Evolutionary conservation across 2,113 vertebrate genomes (phyloP).

Genomic region (Hiodon alosoides): DNA sequence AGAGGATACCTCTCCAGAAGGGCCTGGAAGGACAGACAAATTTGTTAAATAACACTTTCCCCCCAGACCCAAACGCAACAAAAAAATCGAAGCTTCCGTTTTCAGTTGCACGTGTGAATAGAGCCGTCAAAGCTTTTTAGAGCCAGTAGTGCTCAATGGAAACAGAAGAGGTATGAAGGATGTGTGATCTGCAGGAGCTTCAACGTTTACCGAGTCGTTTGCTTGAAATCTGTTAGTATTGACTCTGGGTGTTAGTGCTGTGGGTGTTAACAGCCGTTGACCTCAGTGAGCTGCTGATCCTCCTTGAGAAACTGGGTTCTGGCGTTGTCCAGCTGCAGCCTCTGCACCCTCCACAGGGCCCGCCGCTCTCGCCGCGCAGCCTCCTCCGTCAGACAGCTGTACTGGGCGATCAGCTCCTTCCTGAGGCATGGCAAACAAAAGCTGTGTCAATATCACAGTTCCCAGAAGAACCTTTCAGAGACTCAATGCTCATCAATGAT

Average conservation of each 20-base stretch:
- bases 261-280: slow-evolving; percentile 40
- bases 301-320: slow-evolving; percentile 69
- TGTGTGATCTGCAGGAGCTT: too few species aligned
- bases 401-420: slow-evolving; percentile 85
- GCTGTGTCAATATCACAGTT: slow-evolving; percentile 8
- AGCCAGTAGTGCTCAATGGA: too few species aligned
- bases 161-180: too few species aligned
- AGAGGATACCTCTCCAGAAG: slow-evolving; percentile 65
- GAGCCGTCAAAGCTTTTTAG: too few species aligned
- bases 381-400: slow-evolving; percentile 83
- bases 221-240: background rate
- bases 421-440: slow-evolving; percentile 52
- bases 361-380: slow-evolving; percentile 78
- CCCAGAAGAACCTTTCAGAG: background rate
- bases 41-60: background rate
- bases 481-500: too few species aligned
- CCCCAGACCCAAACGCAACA: too few species aligned
- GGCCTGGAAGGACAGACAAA: slow-evolving; percentile 39
- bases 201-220: background rate
- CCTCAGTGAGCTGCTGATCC: slow-evolving; percentile 66
- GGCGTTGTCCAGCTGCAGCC: slow-evolving; percentile 69
- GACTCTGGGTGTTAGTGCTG: slow-evolving; percentile 1
- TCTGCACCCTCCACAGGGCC: slow-evolving; percentile 82
- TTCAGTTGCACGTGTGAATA: too few species aligned
- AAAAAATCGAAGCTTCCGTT: too few species aligned